phyloP scores from a whole-genome alignment of 2,888 invertebrate genomes.

The Rhaphigaster nebulosa region DNA sequence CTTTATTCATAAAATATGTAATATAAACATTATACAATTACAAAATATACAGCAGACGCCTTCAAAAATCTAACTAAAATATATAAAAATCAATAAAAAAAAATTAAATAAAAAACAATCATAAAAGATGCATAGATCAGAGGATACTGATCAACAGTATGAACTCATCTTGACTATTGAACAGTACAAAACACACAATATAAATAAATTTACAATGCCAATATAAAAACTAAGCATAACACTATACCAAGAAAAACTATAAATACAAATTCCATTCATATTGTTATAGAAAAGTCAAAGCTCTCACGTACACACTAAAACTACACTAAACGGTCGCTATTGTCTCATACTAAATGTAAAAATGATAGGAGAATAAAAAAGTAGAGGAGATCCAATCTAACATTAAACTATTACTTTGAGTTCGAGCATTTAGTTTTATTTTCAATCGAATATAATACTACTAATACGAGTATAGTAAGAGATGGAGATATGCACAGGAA shows the following conservation, averaged over 20 bases:
- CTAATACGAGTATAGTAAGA: neutral
- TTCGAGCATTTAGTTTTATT: neutral
- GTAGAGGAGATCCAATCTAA: constrained; percentile 1
- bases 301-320: constrained; percentile 41
- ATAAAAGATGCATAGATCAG: neutral
- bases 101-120: neutral
- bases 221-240: constrained; percentile 7
- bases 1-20: constrained; percentile 55
- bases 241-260: constrained; percentile 21
- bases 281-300: constrained; percentile 22
- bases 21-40: constrained; percentile 50
- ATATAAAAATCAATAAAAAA: constrained; percentile 33
- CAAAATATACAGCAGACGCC: constrained; percentile 32
- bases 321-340: constrained; percentile 35
- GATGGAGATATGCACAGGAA: neutral
- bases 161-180: neutral
- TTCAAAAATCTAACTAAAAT: constrained; percentile 43
- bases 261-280: neutral
- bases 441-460: neutral
- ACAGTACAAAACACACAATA: constrained; percentile 3
- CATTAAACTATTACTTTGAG: neutral
- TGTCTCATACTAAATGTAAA: constrained; percentile 24
- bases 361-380: neutral
- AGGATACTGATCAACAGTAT: neutral
- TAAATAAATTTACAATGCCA: constrained; percentile 27